Evolutionary conservation across 2,113 vertebrate species (phyloP).

Genomic region (Megaceryle maxima): DNA sequence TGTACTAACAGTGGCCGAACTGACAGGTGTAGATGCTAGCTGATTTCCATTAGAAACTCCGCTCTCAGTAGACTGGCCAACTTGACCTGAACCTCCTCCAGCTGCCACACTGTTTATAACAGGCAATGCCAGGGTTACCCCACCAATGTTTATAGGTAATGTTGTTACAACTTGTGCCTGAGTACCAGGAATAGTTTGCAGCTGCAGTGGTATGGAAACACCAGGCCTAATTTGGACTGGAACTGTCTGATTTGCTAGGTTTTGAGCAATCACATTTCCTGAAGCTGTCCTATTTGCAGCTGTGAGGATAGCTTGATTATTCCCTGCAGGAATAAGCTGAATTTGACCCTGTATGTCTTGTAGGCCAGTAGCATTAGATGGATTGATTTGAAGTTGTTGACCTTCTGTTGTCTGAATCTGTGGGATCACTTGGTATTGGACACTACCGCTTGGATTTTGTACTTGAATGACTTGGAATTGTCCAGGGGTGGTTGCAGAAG

Average conservation of each 20-base stretch:
- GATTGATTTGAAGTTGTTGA: slow-evolving; percentile 93
- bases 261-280: slow-evolving; percentile 87
- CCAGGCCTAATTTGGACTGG: slow-evolving; percentile 95
- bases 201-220: slow-evolving; percentile 93
- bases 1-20: slow-evolving; percentile 75
- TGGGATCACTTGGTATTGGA: slow-evolving; percentile 99
- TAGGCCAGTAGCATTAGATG: slow-evolving; percentile 83
- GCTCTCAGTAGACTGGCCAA: slow-evolving; percentile 86
- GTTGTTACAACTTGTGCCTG: slow-evolving; percentile 95
- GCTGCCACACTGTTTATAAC: slow-evolving; percentile 91
- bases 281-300: slow-evolving; percentile 82
- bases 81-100: slow-evolving; percentile 85
- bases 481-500: slow-evolving; percentile 70
- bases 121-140: slow-evolving; percentile 93
- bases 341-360: slow-evolving; percentile 90
- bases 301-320: slow-evolving; percentile 90
- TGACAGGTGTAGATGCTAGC: slow-evolving; percentile 78
- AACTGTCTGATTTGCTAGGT: slow-evolving; percentile 89
- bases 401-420: slow-evolving; percentile 95
- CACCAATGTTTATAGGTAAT: slow-evolving; percentile 95
- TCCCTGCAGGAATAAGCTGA: slow-evolving; percentile 91
- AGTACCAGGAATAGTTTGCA: slow-evolving; percentile 92
- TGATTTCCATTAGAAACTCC: slow-evolving; percentile 92
- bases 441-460: slow-evolving; percentile 86
- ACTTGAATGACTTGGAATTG: slow-evolving; percentile 97